Base-by-base conservation (phyloP, 2,888 invertebrate species). In the Magallana nippona region DNA sequence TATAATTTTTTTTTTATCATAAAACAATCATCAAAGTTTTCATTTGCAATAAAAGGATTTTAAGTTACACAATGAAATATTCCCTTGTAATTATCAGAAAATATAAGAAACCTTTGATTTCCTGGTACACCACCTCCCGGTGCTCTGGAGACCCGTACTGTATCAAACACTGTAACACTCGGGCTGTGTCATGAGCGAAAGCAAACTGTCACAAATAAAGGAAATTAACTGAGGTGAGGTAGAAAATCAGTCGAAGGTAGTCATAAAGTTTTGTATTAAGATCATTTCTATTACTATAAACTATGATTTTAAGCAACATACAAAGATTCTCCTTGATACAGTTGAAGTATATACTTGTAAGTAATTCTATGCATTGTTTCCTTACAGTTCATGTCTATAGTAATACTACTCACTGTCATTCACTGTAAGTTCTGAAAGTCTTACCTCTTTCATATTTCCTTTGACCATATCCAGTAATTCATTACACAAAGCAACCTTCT, bases 101-200 rank as follows among this genome's bases (percentile, higher is more conserved):
- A 62, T n/a, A 10, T 11, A 81, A 58, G 2, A 96, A 95, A 78
- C 97, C 96, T 88, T 97, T 95, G 10, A 98, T 92, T 94, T 98
- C 97, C 90, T 96, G 94, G 89, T 96, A 96, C 19, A 98, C 95
- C 85, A 96, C 95, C 82, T 95, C 95, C 63, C 96, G 96, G 27
- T 97, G 95, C 32, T 96, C 95, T 0, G 96, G 95, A 0, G 96
- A 94, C 0, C 96, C 96, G 88, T 93, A 93, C 92, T 97, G 97
- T 0, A 98, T 95, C 87, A 98, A 95, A 92, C 97, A 98, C 93
- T 99, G 98, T 80, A 98, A 96, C 1, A 98, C 96, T 90, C 98
- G 95, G 5, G 97, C 97, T 63, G 97, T 96, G 93, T 99, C 98
- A 93, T 98, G 95, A 0, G 97, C 96, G 88, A 97, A 95, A 11